Evolutionary conservation across 1,140 invertebrate genomes (phyloP).

Genomic region (Chrysopa pallens): DNA sequence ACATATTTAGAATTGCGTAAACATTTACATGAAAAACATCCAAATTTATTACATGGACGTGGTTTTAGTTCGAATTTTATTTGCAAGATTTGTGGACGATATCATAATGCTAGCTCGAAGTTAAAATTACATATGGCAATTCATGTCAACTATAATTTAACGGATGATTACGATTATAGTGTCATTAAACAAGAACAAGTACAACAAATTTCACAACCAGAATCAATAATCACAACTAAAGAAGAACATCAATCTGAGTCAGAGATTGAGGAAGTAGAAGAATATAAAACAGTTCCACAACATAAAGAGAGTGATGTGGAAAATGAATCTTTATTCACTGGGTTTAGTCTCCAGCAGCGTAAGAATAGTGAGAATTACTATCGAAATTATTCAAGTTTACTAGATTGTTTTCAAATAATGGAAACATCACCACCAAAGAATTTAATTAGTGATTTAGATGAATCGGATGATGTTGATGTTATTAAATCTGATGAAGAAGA

Average conservation of each 20-base stretch:
- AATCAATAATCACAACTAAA: slow-evolving; percentile 17
- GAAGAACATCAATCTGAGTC: slow-evolving; percentile 9
- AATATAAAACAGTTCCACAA: slow-evolving; percentile 8
- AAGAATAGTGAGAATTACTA: no score
- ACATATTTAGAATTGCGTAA: slow-evolving; percentile 29
- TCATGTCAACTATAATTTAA: slow-evolving; percentile 30
- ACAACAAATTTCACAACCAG: slow-evolving; percentile 12
- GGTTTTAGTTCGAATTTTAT: slow-evolving; percentile 38
- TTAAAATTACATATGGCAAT: slow-evolving; percentile 35
- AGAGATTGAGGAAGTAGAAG: slow-evolving; percentile 10
- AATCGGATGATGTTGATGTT: slow-evolving; percentile 17
- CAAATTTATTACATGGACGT: slow-evolving; percentile 23
- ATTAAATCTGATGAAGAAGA: slow-evolving; percentile 12
- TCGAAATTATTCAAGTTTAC: no score
- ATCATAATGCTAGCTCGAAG: slow-evolving; percentile 40
- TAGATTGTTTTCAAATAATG: no score
- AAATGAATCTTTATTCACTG: background rate
- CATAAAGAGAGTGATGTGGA: slow-evolving; percentile 10
- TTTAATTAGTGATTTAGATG: slow-evolving; percentile 1
- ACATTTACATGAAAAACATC: slow-evolving; percentile 32
- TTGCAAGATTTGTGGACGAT: slow-evolving; percentile 36
- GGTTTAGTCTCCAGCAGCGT: background rate
- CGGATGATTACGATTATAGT: slow-evolving; percentile 18
- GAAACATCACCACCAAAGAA: background rate
- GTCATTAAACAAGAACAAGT: slow-evolving; percentile 20